phyloP scores from a whole-genome alignment of 2,113 vertebrate species.

The Todiramphus saurophagus region DNA sequence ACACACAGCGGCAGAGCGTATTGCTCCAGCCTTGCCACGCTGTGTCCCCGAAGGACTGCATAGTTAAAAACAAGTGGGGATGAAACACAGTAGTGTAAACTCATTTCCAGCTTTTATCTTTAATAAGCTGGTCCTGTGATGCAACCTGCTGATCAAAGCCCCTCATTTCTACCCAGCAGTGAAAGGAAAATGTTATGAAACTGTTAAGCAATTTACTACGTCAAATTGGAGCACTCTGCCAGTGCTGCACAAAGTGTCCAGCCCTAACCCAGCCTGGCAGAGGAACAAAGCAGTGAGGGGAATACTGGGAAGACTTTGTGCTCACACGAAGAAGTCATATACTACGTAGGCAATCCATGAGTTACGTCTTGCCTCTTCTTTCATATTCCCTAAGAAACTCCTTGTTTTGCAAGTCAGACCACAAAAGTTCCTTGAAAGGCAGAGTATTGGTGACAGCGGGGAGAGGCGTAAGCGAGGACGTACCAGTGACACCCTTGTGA shows the following conservation, averaged over 20 bases:
- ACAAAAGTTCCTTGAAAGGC: slow-evolving; percentile 44
- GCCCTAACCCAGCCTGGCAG: background rate
- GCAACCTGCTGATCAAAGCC: slow-evolving; percentile 7
- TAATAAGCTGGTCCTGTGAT: background rate
- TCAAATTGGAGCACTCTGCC: background rate
- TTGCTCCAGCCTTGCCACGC: background rate
- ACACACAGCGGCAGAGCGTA: rapidly evolving
- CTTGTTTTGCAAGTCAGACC: slow-evolving; percentile 10
- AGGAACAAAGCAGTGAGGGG: background rate
- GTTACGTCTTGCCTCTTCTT: background rate
- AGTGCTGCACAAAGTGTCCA: slow-evolving; percentile 44
- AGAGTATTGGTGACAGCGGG: background rate
- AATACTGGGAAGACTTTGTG: background rate
- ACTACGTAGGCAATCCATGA: background rate
- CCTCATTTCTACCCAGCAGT: background rate
- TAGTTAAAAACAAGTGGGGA: background rate
- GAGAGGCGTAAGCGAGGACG: background rate
- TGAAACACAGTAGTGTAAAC: background rate
- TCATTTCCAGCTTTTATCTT: background rate
- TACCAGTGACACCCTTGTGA: background rate
- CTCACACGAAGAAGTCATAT: background rate
- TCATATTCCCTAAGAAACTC: slow-evolving; percentile 17
- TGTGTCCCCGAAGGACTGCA: background rate
- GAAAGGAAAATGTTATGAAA: slow-evolving; percentile 26
- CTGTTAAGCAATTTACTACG: background rate